Conservation (phyloP, 2,888 invertebrate species). For the Rhabditoides inermis region DNA sequence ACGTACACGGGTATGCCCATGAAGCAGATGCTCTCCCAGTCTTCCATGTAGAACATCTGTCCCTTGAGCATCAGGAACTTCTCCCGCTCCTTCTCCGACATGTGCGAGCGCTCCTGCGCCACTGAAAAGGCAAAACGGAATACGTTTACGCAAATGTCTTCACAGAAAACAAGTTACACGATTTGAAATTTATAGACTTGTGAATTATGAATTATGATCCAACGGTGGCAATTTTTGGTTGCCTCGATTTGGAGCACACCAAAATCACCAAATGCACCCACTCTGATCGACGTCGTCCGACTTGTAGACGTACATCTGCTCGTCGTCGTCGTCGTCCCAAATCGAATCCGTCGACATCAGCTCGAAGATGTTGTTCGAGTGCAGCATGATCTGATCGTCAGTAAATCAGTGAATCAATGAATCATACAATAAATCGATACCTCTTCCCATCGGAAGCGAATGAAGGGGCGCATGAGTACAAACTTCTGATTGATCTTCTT, state of each 20-base stretch:
- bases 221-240: no score
- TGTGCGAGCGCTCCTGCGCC: slow-evolving; percentile 62
- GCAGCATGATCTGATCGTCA: slow-evolving; percentile 70
- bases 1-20: slow-evolving; percentile 77
- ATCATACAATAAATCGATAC: no score
- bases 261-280: slow-evolving; percentile 5
- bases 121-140: slow-evolving; percentile 15
- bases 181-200: background rate
- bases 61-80: slow-evolving; percentile 69
- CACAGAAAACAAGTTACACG: no score
- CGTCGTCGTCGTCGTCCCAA: slow-evolving; percentile 29
- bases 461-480: slow-evolving; percentile 78
- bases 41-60: slow-evolving; percentile 97
- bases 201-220: background rate
- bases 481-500: slow-evolving; percentile 86
- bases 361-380: slow-evolving; percentile 94
- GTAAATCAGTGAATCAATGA: no score
- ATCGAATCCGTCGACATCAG: slow-evolving; percentile 74
- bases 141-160: no score
- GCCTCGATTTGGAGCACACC: slow-evolving; percentile 8
- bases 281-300: slow-evolving; percentile 20
- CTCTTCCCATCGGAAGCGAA: slow-evolving; percentile 85
- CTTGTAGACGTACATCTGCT: slow-evolving; percentile 17
- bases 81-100: slow-evolving; percentile 28
- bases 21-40: slow-evolving; percentile 95